Percentiles rank a stretch among this genome's conserved stretches.
Conservation (phyloP, 1,140 invertebrate species). For the Drosophila serrata region DNA sequence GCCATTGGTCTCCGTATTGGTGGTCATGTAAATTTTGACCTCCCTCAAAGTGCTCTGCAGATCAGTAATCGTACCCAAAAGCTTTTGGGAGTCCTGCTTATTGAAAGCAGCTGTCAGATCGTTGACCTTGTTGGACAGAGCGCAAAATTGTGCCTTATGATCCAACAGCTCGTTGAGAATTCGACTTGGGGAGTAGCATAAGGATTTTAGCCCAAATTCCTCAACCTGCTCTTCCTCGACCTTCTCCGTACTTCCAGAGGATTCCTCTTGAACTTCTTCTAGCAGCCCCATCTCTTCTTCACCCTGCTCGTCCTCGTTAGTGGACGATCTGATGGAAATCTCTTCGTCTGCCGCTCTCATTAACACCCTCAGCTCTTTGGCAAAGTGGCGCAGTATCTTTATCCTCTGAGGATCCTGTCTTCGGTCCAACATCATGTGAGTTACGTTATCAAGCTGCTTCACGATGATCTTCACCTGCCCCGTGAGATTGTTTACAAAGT, state of each 20-base stretch:
- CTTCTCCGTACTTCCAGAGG: conserved; percentile 29
- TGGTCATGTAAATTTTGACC: conserved; percentile 22
- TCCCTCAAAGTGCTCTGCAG: conserved; percentile 56
- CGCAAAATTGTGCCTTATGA: conserved; percentile 69
- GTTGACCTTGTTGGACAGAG: conserved; percentile 71
- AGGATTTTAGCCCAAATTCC: conserved; percentile 47
- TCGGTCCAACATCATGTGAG: conserved; percentile 57
- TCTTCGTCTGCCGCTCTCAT: conserved; percentile 47
- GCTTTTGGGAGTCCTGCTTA: conserved; percentile 65
- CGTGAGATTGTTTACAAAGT: conserved; percentile 29
- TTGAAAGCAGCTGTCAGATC: conserved; percentile 63
- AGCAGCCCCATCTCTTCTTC: conserved; percentile 23
- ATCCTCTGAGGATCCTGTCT: conserved; percentile 46
- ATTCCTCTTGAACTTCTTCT: conserved; percentile 26
- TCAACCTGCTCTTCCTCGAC: conserved; percentile 41
- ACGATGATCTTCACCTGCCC: conserved; percentile 65
- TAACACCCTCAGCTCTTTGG: conserved; percentile 52
- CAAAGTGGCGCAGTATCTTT: conserved; percentile 47
- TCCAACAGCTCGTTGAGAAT: conserved; percentile 68
- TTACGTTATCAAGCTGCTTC: conserved; percentile 66
- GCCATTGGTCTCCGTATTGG: conserved; percentile 35
- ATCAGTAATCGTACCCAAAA: conserved; percentile 60
- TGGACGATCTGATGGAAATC: conserved; percentile 52
- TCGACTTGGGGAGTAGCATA: conserved; percentile 70
- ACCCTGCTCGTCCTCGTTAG: conserved; percentile 21